Evolutionary conservation across 2,797 vertebrate species (phyloP), one percentile per base, ranked within the genome.

Genomic region (Eidolon dupreanum): DNA sequence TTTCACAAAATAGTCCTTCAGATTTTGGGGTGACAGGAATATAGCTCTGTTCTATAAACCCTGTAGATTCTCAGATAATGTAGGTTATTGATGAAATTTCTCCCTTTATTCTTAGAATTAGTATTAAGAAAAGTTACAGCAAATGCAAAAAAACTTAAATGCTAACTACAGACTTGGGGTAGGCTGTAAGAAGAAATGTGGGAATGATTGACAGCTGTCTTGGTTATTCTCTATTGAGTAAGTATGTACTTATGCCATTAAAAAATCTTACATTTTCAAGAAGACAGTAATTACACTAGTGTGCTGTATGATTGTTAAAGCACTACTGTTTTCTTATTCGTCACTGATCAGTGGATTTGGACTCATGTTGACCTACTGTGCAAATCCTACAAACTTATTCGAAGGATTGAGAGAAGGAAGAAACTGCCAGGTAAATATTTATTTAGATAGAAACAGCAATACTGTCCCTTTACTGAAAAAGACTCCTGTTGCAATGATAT

Each of bases 101-200:
- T n/a, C 38, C 57, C 22, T 70, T 71, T 79, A 24, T 84, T 26
- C 65, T 73, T 89, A 74, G 71, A 95, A 93, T 77, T 85, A 26
- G 33, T 86, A 93, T 78, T 55, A 89, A 74, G 51, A 57, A 88
- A 85, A 91, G 13, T 65, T 93, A 79, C 41, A 68, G 88, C 16
- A 96, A 55, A 91, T 84, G 31, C 26, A 20, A 66, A 46, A 90
- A 81, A 43, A 9, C 19, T 38, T 65, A 70, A 73, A 70, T 81
- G 8, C 13, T 28, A 77, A 75, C 31, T 59, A 12, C n/a, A 88
- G 43, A 83, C 28, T 87, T 81, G 51, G 43, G 33, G 13, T 19
- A 73, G 3, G n/a, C 43, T 57, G 11, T 46, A 78, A 93, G 28
- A 71, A 73, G 36, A 95, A 83, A 87, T 82, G 43, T 26, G 33